phyloP scores from a whole-genome alignment of 2,113 vertebrate species.

The Thryonomys swinderianus region DNA sequence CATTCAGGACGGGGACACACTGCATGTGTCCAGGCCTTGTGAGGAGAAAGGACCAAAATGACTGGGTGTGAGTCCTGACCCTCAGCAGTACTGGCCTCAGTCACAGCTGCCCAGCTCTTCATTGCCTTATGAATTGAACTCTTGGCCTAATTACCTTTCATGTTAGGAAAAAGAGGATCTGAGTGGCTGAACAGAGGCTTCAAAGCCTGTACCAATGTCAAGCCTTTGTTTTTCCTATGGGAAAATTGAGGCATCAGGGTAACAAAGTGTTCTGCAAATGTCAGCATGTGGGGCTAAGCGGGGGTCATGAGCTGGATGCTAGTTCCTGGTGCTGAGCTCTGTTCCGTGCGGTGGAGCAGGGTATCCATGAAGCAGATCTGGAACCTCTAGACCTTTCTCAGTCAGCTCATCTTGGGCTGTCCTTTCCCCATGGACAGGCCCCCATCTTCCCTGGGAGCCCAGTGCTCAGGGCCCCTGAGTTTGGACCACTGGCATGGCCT shows the following conservation, averaged over 20 bases:
- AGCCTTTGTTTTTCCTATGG: not conserved
- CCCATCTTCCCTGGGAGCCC: not conserved
- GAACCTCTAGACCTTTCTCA: not conserved
- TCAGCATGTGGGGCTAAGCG: not conserved
- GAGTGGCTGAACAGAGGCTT: not conserved
- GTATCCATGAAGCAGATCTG: not conserved
- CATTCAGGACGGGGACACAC: no score
- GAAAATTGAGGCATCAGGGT: not conserved
- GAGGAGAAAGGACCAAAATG: not conserved
- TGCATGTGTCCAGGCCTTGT: not conserved
- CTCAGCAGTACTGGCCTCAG: not conserved
- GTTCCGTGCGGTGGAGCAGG: rapidly evolving
- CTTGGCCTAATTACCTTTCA: not conserved
- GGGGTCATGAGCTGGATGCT: not conserved
- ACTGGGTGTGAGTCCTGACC: not conserved
- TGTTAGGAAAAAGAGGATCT: not conserved
- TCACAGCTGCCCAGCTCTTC: not conserved
- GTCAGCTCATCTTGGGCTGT: not conserved
- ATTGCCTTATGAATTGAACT: no score
- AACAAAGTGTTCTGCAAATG: not conserved
- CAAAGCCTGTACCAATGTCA: not conserved
- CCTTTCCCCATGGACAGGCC: not conserved
- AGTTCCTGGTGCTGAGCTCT: not conserved
- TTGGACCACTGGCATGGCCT: not conserved
- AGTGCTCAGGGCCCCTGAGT: not conserved